phyloP scores from a whole-genome alignment of 2,888 invertebrate genomes.

The Tetragonula carbonaria region DNA sequence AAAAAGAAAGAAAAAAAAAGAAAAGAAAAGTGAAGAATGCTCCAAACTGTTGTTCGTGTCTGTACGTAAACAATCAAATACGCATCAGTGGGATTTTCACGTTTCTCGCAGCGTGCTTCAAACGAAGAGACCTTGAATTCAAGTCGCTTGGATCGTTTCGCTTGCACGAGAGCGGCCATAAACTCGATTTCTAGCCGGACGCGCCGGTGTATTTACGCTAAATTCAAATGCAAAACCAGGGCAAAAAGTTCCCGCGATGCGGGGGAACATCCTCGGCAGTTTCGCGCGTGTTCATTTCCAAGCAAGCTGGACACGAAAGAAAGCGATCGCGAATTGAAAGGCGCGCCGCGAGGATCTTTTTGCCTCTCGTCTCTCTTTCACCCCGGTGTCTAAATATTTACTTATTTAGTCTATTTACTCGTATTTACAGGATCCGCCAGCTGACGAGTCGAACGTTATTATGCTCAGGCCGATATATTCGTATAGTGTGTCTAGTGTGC shows the following conservation, averaged over 20 bases:
- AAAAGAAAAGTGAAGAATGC: no score
- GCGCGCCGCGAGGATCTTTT: slow-evolving; percentile 5
- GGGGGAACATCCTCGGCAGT: not conserved
- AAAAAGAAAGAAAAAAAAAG: no score
- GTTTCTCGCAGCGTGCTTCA: not conserved
- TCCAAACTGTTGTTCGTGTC: no score
- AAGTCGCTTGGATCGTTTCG: not conserved
- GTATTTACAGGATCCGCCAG: slow-evolving; percentile 69
- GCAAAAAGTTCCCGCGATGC: slow-evolving; percentile 20
- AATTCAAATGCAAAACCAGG: slow-evolving; percentile 34
- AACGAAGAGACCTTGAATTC: not conserved
- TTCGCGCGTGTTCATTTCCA: not conserved
- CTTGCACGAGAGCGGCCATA: slow-evolving; percentile 20
- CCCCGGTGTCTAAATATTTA: slow-evolving; percentile 21
- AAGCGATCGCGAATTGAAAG: not conserved
- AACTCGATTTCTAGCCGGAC: slow-evolving; percentile 40
- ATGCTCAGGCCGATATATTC: slow-evolving; percentile 62
- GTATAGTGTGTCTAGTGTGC: slow-evolving; percentile 42
- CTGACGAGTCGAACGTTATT: slow-evolving; percentile 59
- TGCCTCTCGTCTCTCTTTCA: not conserved
- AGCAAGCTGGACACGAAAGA: not conserved
- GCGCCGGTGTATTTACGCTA: slow-evolving; percentile 53
- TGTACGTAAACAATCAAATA: no score
- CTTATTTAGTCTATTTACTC: slow-evolving; percentile 63
- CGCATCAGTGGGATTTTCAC: not conserved